A percentile compares a stretch with the other conserved stretches of the same genome.
These are phyloP conservation scores for Octodon degus DNA, from an alignment of 2,113 vertebrate genomes.

Conservation along the genomic window DNA sequence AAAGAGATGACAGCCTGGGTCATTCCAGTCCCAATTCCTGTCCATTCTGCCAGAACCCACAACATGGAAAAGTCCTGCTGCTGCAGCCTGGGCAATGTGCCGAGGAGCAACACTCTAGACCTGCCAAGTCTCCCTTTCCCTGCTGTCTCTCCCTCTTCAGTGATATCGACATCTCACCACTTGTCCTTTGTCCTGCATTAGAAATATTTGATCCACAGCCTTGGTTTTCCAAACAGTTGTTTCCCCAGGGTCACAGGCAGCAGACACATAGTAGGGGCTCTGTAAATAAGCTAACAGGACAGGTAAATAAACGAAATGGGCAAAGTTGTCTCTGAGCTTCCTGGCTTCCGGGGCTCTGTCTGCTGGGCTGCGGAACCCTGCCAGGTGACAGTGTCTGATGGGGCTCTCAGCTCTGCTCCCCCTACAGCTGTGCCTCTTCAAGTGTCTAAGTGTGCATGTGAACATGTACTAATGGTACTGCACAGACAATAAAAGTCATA, in stretches of 20 bases:
- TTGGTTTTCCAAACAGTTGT: background rate
- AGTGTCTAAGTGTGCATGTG: background rate
- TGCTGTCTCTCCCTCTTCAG: background rate
- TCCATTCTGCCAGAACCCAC: background rate
- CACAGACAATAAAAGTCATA: background rate
- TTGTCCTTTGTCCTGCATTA: background rate
- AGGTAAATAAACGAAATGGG: background rate
- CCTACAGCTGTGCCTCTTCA: background rate
- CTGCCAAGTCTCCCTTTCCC: background rate
- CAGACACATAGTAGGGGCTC: background rate
- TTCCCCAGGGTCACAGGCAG: background rate
- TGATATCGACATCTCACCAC: background rate
- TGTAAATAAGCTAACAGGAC: background rate
- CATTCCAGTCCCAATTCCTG: background rate
- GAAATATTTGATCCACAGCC: background rate
- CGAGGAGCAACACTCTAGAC: background rate
- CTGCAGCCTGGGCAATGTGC: background rate
- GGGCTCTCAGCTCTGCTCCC: background rate
- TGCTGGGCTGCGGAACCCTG: conserved; percentile 12
- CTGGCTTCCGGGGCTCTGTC: background rate
- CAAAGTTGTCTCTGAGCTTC: background rate
- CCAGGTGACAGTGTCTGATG: conserved; percentile 25
- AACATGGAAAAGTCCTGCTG: background rate
- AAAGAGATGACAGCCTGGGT: background rate
- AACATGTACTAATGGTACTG: background rate